phyloP scores from a whole-genome alignment of 2,888 invertebrate genomes.

The Plebejus argus region DNA sequence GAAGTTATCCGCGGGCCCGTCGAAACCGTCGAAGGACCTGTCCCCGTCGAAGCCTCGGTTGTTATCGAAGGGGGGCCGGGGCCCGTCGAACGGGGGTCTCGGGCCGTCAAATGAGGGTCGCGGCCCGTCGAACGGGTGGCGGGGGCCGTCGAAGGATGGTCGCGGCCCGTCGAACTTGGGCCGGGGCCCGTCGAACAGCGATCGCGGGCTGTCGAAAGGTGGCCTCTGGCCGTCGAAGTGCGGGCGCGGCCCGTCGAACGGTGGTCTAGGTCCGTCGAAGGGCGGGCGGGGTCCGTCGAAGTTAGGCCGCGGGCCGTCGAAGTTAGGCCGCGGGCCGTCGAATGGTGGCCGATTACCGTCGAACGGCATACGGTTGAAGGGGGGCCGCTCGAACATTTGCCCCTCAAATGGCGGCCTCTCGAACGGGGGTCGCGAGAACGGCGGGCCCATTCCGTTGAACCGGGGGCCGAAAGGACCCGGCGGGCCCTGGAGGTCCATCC shows the following conservation, averaged over 20 bases:
- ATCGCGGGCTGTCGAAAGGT: conserved; percentile 55
- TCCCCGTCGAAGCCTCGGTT: conserved; percentile 38
- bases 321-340: conserved; percentile 54
- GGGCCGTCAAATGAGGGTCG: conserved; percentile 54
- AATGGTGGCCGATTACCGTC: conserved; percentile 60
- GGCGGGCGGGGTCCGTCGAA: conserved; percentile 50
- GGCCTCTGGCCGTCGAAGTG: conserved; percentile 56
- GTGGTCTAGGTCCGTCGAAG: conserved; percentile 44
- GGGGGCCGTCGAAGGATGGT: conserved; percentile 55
- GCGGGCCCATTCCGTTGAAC: conserved; percentile 72
- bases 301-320: conserved; percentile 51
- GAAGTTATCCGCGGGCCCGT: conserved; percentile 67
- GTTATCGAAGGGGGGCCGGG: conserved; percentile 52
- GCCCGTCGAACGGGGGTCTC: conserved; percentile 55
- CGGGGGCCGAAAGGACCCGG: conserved; percentile 63
- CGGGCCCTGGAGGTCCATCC: conserved; percentile 69
- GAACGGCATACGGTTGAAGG: conserved; percentile 60
- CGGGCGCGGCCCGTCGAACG: conserved; percentile 52
- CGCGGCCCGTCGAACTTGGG: conserved; percentile 48
- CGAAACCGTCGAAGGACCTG: conserved; percentile 51
- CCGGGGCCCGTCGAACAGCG: conserved; percentile 48
- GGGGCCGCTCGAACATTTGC: conserved; percentile 55
- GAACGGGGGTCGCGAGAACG: conserved; percentile 56
- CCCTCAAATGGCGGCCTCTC: conserved; percentile 61
- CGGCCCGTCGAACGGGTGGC: conserved; percentile 56